Evolutionary conservation across 2,113 vertebrate species (phyloP).

Genomic region (Callocephalon fimbriatum): DNA sequence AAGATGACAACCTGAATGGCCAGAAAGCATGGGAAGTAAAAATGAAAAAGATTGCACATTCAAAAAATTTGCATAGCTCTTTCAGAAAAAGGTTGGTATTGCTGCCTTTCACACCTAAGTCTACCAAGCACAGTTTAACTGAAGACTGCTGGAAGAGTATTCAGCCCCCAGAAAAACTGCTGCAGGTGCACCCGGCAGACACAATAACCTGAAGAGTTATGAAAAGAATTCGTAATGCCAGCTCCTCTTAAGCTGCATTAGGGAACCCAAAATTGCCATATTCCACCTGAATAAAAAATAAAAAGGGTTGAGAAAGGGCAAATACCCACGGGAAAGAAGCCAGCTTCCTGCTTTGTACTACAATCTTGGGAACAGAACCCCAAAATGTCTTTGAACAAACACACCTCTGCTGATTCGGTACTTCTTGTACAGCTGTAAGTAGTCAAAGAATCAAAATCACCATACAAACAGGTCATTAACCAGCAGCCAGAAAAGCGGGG

Average conservation of each 20-base stretch:
- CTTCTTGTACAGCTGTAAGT: neutral
- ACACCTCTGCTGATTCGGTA: neutral
- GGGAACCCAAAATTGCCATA: neutral
- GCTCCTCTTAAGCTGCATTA: conserved; percentile 32
- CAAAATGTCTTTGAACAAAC: neutral
- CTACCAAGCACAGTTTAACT: neutral
- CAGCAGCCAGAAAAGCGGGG: neutral
- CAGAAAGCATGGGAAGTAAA: neutral
- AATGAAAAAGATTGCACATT: neutral
- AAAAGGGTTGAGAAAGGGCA: neutral
- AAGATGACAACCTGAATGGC: neutral
- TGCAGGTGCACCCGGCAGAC: neutral
- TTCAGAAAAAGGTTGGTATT: neutral
- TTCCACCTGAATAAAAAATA: neutral
- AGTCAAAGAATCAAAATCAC: neutral
- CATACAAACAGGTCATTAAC: neutral
- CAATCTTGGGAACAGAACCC: neutral
- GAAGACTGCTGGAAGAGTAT: neutral
- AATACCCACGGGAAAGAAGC: neutral
- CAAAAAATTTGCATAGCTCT: neutral
- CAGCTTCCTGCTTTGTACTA: neutral
- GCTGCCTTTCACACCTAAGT: neutral
- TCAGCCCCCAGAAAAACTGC: neutral
- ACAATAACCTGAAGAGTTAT: neutral
- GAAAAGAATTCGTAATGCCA: conserved; percentile 15